Base-by-base conservation (phyloP, 2,888 invertebrate genomes). In the Amphipyra berbera region DNA sequence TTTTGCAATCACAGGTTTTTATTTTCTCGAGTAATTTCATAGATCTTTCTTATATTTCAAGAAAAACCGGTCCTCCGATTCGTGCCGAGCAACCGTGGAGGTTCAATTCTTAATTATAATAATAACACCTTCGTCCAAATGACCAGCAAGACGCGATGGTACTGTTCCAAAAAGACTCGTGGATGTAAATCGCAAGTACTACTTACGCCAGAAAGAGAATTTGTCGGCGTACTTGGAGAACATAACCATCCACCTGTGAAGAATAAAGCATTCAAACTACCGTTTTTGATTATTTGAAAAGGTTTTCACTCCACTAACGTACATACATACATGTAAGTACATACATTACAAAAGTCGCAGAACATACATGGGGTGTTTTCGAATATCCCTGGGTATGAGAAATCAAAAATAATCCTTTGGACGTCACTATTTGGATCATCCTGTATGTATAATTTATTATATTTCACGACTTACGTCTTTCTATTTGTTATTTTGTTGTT, bases 111-210 rank as follows among this genome's bases (percentile, higher is more conserved):
- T 2, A 48, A 61, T 44, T 76, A 63, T 42, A 61, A 78, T n/a
- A 44, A 52, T 0, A 53, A 81, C 33, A 78, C 72, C 2, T 82
- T 70, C 46, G 56, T 68, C 12, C 61, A 50, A 0, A 82, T 81
- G 78, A 56, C 61, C 6, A 75, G 70, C n/a, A 79, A 63, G 48
- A 78, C 72, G 0, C 68, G 84, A 6, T 88, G 86, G 87, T 84
- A 85, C 45, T 89, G 88, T 54, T 83, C 85, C 0, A 87, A 83
- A 61, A 85, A 80, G 38, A 35, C 33, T 2, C 21, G 38, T 0
- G 83, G 84, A 0, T 89, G 88, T 54, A 82, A 74, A 52, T 84
- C 82, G 0, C 68, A 63, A 27, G 61, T 87, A 0, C 14, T 78
- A 0, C 54, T 80, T 0, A 65, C 70, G 1, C 61, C 46, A 6